Conservation (phyloP, 2,113 vertebrate genomes). For the Sterna hirundo region DNA sequence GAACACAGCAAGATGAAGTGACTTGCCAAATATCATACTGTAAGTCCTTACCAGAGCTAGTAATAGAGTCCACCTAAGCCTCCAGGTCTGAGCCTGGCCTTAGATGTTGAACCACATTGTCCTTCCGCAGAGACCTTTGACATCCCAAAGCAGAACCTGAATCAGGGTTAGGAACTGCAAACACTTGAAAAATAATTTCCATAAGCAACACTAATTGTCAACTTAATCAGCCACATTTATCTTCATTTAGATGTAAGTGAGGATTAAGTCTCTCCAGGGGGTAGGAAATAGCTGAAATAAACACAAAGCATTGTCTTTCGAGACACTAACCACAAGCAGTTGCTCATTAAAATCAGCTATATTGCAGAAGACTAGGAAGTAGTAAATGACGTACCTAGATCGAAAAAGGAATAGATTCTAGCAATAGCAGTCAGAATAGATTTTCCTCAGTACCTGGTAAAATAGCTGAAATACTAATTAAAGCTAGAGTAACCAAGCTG, state of each 20-base stretch:
- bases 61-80: background rate
- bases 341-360: slow-evolving; percentile 19
- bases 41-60: background rate
- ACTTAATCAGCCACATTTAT: slow-evolving; percentile 23
- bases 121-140: background rate
- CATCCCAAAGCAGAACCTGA: background rate
- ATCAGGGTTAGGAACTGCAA: background rate
- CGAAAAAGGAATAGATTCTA: background rate
- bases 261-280: slow-evolving; percentile 10
- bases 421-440: background rate
- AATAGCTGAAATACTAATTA: slow-evolving; percentile 43
- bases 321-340: background rate
- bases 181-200: background rate
- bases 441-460: background rate
- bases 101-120: background rate
- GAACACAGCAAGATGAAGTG: accelerated
- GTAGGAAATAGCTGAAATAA: slow-evolving; percentile 14
- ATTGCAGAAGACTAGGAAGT: background rate
- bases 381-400: background rate
- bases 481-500: background rate
- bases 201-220: slow-evolving; percentile 19
- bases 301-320: slow-evolving; percentile 14
- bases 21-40: background rate
- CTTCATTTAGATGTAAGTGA: slow-evolving; percentile 20
- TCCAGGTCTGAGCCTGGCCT: background rate